A percentile compares a stretch with the other conserved stretches of the same genome.
Conservation (phyloP, 2,797 vertebrate species). For the Fringilla coelebs region DNA sequence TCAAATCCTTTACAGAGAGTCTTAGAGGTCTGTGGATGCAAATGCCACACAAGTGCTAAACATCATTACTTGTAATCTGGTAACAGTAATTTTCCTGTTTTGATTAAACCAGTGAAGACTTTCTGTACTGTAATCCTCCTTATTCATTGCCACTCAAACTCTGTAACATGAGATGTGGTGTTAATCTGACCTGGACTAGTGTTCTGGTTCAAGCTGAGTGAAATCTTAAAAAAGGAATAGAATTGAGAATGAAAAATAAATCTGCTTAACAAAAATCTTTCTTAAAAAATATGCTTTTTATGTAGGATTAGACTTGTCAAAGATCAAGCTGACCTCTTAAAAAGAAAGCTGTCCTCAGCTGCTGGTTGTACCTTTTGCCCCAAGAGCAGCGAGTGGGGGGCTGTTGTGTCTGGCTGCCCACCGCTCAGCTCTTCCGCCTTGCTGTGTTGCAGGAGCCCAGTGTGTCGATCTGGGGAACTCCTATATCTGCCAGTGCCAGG, state of each 20-base stretch:
- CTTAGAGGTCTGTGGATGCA: background rate
- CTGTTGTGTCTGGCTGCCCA: background rate
- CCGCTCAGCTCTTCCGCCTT: background rate
- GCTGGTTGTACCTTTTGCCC: background rate
- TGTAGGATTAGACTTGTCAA: background rate
- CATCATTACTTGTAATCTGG: background rate
- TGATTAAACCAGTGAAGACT: background rate
- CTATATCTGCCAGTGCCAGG: conserved; percentile 90
- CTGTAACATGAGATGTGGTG: background rate
- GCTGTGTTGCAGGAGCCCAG: conserved; percentile 82
- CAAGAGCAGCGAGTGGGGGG: background rate
- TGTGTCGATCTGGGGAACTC: conserved; percentile 92
- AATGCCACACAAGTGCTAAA: background rate
- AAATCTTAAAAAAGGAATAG: background rate
- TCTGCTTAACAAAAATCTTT: background rate
- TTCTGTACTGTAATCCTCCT: background rate
- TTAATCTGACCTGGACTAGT: background rate
- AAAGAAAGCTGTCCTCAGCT: background rate
- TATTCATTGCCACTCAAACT: background rate
- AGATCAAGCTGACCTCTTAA: background rate
- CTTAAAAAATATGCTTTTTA: background rate
- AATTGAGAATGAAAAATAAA: background rate
- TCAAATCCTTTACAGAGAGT: background rate
- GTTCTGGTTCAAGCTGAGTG: background rate
- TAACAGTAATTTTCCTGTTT: background rate